Percentiles rank a stretch among this genome's conserved stretches.
These are phyloP conservation scores for Aromia moschata DNA, from an alignment of 2,888 invertebrate genomes.

Conservation along the genomic window DNA sequence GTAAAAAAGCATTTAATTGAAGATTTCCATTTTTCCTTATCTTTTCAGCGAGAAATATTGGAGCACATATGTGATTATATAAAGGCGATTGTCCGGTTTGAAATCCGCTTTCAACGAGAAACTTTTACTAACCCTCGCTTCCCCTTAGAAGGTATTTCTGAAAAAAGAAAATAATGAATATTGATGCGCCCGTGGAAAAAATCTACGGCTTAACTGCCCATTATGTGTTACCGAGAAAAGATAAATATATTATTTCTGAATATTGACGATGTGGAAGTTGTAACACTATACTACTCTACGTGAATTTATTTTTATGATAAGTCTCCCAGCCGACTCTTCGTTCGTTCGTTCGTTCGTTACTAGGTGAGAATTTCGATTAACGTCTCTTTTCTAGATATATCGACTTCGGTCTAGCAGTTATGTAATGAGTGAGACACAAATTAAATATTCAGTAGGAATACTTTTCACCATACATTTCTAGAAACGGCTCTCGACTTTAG, in stretches of 20 bases:
- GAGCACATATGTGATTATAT: too few species aligned
- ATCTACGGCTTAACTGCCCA: background rate
- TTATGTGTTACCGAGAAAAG: slow-evolving; percentile 15
- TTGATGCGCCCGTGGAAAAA: background rate
- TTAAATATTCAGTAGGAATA: slow-evolving; percentile 26
- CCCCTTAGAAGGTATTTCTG: too few species aligned
- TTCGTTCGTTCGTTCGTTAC: slow-evolving; percentile 4
- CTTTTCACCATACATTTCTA: slow-evolving; percentile 28
- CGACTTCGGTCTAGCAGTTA: slow-evolving; percentile 18
- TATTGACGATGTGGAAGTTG: slow-evolving; percentile 14
- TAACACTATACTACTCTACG: background rate
- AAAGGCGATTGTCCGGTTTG: too few species aligned
- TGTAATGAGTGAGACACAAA: slow-evolving; percentile 16
- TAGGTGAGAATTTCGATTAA: slow-evolving; percentile 15
- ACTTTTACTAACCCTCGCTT: too few species aligned
- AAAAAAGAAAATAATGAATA: slow-evolving; percentile 7
- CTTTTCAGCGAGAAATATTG: too few species aligned
- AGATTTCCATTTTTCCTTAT: too few species aligned
- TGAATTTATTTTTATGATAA: slow-evolving; percentile 3
- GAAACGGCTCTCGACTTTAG: slow-evolving; percentile 8
- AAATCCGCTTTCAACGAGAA: too few species aligned
- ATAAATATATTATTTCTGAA: slow-evolving; percentile 16
- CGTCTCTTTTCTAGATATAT: background rate
- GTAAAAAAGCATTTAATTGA: too few species aligned
- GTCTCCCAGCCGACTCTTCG: background rate